Base-by-base conservation (phyloP, 2,797 vertebrate genomes). In the Steatocranus sp. region DNA sequence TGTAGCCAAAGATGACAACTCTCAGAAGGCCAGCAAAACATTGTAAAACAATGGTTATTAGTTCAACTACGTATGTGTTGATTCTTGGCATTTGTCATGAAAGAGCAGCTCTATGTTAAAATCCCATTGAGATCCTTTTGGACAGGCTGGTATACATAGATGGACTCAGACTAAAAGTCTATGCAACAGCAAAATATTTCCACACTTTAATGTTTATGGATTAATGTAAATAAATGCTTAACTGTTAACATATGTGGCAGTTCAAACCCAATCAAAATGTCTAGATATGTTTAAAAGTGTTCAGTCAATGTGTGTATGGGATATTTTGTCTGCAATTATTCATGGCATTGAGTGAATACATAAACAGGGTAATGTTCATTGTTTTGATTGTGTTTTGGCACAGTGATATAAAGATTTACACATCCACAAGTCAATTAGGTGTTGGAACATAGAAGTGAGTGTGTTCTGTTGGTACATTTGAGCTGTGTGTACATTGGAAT, bases 31-130 rank as follows among this genome's bases (percentile, higher is more conserved):
- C 82, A 36, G 32, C 56, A 36, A 61, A 20, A 74, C 88, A 34
- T 9, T 78, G 85, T 91, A 86, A 87, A 95, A 94, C 94, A 96
- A 95, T 95, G 92, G 95, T 94, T 94, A 95, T 95, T 94, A 94
- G 92, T 90, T 88, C 73, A 87, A 90, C 90, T 92, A 91, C 92
- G 87, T 89, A 86, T 92, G 87, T 88, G 90, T 90, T 90, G 84
- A 74, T 82, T 79, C 80, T 83, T 89, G 86, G 90, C 79, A 92
- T 88, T 87, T 91, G 92, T 92, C 91, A 87, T 89, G n/a, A 63
- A 38, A 38, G n/a, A 66, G n/a, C 61, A 38, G 34, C 34, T 38
- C 34, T 36, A 20, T 63, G 58, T 66, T 38, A 38, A 66, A 6
- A 23, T 63, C 58, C 32, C 7, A 63, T 11, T n/a, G 32, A 78